Evolutionary conservation across 1,140 invertebrate species (phyloP), one percentile per base, ranked within the genome.

Genomic region (Maconellicoccus hirsutus): DNA sequence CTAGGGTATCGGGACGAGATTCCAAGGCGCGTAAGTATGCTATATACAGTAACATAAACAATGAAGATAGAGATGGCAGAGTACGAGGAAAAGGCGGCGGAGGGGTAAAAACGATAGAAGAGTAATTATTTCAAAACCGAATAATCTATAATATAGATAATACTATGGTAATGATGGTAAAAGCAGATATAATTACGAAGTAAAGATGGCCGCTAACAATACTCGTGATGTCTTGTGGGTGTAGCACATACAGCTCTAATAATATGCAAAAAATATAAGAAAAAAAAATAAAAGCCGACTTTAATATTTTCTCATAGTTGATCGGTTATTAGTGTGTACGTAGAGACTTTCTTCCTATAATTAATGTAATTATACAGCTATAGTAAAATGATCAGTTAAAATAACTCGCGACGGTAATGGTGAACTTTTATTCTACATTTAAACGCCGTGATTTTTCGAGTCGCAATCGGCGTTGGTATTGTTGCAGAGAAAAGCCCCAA

Each of bases 121-220:
- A 66, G 61, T 66, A 66, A 66, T 66, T 66, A 66, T 66, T 66
- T 66, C 61, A 66, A 66, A 66, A 66, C 61, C 61, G 21, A 66
- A 66, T 66, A 66, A 66, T 66, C 61, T 66, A 66, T 66, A 66
- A 66, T 25, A 66, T 26, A 66, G 61, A 66, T 66, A 66, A 66
- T 66, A 66, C 61, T 66, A 66, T 66, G 61, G 61, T 66, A 66
- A 66, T 66, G 61, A 66, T 66, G 61, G 61, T 66, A 66, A 66
- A 25, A 66, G 22, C 25, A 26, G 61, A 66, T 66, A 66, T 66
- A 66, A 66, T 66, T 66, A 66, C 61, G 61, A 66, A 66, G 61
- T 22, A 66, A 66, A 66, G 21, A 66, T 66, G 61, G 61, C 61
- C 61, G 21, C 61, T 66, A 66, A 66, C 61, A 66, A 66, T 66